A percentile compares a stretch with the other conserved stretches of the same genome.
Evolutionary conservation across 2,888 invertebrate genomes (phyloP).

Genomic region (Cepaea hortensis): DNA sequence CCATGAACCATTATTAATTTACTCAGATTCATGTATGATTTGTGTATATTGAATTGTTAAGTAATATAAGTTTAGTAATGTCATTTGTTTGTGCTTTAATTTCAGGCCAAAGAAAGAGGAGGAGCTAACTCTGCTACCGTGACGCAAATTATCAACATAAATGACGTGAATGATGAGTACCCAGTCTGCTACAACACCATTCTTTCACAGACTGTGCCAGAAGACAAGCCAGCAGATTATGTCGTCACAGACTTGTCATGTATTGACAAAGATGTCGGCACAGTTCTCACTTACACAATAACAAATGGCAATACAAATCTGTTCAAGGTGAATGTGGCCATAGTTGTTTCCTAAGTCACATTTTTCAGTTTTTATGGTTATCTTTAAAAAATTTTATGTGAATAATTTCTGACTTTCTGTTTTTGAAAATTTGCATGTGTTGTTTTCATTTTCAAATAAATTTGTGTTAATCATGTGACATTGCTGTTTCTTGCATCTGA

Average conservation of each 20-base stretch:
- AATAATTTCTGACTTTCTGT: not conserved
- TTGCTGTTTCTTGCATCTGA: no score
- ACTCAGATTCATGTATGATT: no score
- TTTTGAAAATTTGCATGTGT: no score
- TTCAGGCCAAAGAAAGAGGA: slow-evolving; percentile 53
- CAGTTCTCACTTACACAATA: slow-evolving; percentile 52
- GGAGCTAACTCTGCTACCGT: slow-evolving; percentile 57
- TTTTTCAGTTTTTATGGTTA: not conserved
- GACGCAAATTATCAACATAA: slow-evolving; percentile 53
- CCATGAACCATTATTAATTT: no score
- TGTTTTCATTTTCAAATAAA: no score
- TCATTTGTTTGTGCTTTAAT: not conserved
- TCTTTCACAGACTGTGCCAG: slow-evolving; percentile 55
- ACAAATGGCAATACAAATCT: slow-evolving; percentile 53
- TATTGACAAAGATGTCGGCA: slow-evolving; percentile 49
- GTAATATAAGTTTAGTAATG: not conserved
- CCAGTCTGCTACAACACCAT: slow-evolving; percentile 57
- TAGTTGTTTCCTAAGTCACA: not conserved
- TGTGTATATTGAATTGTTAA: no score
- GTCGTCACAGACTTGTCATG: slow-evolving; percentile 51
- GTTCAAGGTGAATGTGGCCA: slow-evolving; percentile 52
- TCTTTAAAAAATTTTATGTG: not conserved
- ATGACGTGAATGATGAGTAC: slow-evolving; percentile 55
- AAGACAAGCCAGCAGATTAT: slow-evolving; percentile 50
- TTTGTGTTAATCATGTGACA: no score